Evolutionary conservation across 2,113 vertebrate genomes (phyloP).

Genomic region (Tragelaphus buxtoni): DNA sequence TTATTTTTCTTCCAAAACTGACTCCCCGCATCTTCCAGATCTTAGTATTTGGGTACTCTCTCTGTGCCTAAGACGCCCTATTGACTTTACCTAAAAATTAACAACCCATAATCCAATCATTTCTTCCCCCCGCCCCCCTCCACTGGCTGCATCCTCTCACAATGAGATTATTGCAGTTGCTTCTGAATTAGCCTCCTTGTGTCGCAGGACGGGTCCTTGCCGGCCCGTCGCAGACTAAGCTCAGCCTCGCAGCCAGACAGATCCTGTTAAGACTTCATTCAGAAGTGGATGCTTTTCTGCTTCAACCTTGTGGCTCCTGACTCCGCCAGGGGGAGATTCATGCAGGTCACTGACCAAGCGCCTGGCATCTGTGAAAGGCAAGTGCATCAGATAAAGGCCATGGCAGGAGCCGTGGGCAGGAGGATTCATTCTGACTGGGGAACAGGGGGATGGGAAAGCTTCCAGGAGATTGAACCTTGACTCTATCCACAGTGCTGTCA

Average conservation of each 20-base stretch:
- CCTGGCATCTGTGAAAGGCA: neutral
- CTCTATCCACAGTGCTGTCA: rapidly evolving
- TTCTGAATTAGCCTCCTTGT: rapidly evolving
- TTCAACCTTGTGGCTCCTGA: neutral
- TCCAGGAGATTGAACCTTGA: neutral
- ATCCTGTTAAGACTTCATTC: neutral
- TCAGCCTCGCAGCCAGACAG: neutral
- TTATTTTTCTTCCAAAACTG: neutral
- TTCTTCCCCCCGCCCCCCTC: rapidly evolving
- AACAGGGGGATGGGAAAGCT: neutral
- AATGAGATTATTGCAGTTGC: rapidly evolving
- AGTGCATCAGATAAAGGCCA: neutral
- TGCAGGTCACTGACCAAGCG: rapidly evolving
- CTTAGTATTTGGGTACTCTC: neutral
- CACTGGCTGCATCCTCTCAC: rapidly evolving
- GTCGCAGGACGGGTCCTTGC: neutral
- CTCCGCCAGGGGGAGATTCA: rapidly evolving
- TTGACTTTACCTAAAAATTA: neutral
- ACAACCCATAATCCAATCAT: neutral
- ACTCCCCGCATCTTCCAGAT: rapidly evolving
- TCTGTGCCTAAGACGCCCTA: neutral
- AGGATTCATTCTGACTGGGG: neutral
- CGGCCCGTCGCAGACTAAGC: rapidly evolving
- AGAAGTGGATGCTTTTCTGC: neutral
- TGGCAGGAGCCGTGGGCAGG: neutral